Base-by-base conservation (phyloP, 2,797 vertebrate species). In the Ptychadena robeensis region DNA sequence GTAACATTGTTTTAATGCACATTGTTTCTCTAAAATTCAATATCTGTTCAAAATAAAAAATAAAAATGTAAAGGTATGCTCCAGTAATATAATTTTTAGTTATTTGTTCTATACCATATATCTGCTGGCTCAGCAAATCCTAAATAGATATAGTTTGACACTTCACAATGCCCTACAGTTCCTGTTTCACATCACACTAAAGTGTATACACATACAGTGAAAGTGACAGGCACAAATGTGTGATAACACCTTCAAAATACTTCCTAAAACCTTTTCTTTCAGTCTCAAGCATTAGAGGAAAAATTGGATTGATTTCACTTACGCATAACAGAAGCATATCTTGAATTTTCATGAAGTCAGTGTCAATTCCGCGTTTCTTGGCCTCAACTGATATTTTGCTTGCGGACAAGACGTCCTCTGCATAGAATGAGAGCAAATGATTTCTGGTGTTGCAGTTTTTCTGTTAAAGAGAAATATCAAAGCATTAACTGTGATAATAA, bases 341-440 rank as follows among this genome's bases (percentile, higher is more conserved):
- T 86, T 85, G 86, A 40, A 92, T 82, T 38, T 86, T 85, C 4
- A 87, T 84, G 80, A 93, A 92, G 76, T 91, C 91, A 81, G 81
- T 90, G 68, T 88, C 82, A 73, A 93, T 3, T 6, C 86, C 76
- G 27, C 71, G 31, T 70, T 85, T 88, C 69, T 77, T 86, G 6
- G 73, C 86, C 81, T 70, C 67, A 12, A 10, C 30, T 7, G 7
- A 66, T 11, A 78, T 48, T 4, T 73, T 82, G n/a, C 88, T 87
- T 37, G 35, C 80, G 35, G 82, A 86, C 85, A 92, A 91, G 86
- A 93, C 88, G 1, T 90, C 86, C 82, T 90, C 85, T 77, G 87
- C 1, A 0, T 92, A 93, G 82, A 94, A 92, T n/a, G 89, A 90
- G 30, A 91, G 86, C 76, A 93, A 85, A 48, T 93, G 89, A 38